Conservation (phyloP, 2,797 vertebrate genomes). For the Crax fasciolata region DNA sequence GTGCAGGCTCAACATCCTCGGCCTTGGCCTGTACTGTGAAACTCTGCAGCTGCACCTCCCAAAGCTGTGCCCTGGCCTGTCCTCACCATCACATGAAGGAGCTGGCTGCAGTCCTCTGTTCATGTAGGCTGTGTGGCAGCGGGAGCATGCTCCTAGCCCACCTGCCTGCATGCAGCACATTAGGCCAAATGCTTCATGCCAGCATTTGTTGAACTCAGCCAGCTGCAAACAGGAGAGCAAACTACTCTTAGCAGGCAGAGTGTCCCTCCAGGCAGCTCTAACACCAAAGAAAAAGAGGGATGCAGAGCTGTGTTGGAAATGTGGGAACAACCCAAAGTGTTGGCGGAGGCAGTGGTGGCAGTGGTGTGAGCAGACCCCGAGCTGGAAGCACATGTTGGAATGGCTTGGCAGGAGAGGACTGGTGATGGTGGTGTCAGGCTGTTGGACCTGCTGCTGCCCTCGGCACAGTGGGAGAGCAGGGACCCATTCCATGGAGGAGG, state of each 20-base stretch:
- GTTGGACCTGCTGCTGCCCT: rapidly evolving
- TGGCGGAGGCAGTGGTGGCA: background rate
- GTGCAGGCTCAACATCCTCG: background rate
- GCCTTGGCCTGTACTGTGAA: background rate
- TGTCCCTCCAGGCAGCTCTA: background rate
- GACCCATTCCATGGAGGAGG: rapidly evolving
- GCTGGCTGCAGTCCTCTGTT: background rate
- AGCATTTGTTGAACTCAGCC: background rate
- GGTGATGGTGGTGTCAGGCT: background rate
- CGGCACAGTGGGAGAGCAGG: rapidly evolving
- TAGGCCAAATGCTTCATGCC: background rate
- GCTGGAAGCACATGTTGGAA: background rate
- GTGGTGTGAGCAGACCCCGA: background rate
- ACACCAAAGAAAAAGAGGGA: background rate
- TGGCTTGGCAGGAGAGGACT: background rate
- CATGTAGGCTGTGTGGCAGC: rapidly evolving
- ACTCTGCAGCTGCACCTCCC: background rate
- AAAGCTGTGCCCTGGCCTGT: background rate
- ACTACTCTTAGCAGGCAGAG: background rate
- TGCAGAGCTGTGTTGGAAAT: rapidly evolving
- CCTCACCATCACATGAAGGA: background rate
- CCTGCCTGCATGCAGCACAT: background rate
- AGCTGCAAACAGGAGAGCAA: background rate
- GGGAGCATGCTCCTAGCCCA: rapidly evolving
- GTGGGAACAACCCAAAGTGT: rapidly evolving